Evolutionary conservation across 1,140 invertebrate genomes (phyloP).

Genomic region (Bombus polaris): DNA sequence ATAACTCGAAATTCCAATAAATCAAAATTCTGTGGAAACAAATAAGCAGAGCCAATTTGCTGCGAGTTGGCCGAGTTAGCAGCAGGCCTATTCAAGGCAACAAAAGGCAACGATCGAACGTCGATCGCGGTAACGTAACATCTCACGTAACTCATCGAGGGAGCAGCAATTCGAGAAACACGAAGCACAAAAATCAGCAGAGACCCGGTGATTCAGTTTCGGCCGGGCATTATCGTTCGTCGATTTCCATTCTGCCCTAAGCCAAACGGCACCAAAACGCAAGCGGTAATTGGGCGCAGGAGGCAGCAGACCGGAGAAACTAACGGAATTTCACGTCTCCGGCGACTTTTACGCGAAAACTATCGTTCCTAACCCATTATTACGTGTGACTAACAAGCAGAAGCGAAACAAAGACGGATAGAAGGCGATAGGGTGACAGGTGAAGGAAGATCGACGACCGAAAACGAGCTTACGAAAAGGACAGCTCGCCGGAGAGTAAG

Average conservation of each 20-base stretch:
- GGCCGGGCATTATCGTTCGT: background rate
- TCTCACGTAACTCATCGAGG: background rate
- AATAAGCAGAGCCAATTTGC: background rate
- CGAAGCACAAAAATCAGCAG: background rate
- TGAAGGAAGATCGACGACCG: background rate
- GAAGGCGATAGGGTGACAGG: background rate
- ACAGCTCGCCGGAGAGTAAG: background rate
- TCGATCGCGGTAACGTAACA: background rate
- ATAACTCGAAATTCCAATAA: background rate
- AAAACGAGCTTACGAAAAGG: background rate
- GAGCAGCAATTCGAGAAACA: background rate
- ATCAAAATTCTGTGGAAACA: background rate
- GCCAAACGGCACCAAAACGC: background rate
- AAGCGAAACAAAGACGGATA: background rate
- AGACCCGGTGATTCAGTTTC: background rate
- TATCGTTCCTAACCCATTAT: conserved; percentile 27
- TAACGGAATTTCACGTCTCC: conserved; percentile 25
- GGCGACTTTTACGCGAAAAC: background rate
- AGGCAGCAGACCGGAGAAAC: conserved; percentile 1
- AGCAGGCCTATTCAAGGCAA: background rate
- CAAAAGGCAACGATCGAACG: background rate
- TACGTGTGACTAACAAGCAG: background rate
- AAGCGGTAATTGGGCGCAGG: background rate
- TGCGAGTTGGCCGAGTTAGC: background rate
- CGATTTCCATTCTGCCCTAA: background rate